phyloP scores from a whole-genome alignment of 2,113 vertebrate genomes.

The Pandion haliaetus region DNA sequence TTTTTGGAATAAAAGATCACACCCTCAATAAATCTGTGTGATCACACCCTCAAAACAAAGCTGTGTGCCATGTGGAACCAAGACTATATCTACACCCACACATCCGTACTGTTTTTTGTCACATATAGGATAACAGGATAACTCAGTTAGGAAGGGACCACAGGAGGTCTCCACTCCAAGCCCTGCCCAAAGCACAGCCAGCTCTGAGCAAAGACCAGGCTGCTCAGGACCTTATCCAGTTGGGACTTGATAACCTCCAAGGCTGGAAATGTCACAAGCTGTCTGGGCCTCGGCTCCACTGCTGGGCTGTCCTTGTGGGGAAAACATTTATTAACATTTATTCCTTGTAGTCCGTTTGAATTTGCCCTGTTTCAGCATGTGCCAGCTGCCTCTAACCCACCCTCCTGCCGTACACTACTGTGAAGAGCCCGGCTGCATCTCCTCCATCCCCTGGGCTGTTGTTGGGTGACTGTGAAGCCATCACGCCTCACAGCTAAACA shows the following conservation, averaged over 20 bases:
- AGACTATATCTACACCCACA: not conserved
- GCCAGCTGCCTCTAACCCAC: not conserved
- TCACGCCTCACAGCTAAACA: not conserved
- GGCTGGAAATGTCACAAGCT: not conserved
- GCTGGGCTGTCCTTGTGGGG: not conserved
- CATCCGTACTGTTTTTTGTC: not conserved
- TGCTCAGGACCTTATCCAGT: not conserved
- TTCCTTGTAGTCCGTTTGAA: not conserved
- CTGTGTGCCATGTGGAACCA: not conserved
- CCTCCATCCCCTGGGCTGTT: not conserved
- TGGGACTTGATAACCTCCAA: not conserved
- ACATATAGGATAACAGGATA: not conserved
- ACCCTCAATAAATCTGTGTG: not conserved
- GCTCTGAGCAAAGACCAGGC: not conserved
- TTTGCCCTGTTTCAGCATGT: not conserved
- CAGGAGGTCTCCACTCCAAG: not conserved
- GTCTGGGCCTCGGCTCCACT: fast-evolving
- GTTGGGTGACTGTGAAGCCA: not conserved
- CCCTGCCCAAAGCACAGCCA: not conserved
- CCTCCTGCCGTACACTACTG: no score
- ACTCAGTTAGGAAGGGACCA: not conserved
- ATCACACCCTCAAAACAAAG: not conserved
- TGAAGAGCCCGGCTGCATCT: not conserved
- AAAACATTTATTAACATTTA: fast-evolving
- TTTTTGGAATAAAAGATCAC: not conserved